Evolutionary conservation across 1,140 invertebrate species (phyloP), one percentile per base, ranked within the genome.

Genomic region (Caenorhabditis briggsae): DNA sequence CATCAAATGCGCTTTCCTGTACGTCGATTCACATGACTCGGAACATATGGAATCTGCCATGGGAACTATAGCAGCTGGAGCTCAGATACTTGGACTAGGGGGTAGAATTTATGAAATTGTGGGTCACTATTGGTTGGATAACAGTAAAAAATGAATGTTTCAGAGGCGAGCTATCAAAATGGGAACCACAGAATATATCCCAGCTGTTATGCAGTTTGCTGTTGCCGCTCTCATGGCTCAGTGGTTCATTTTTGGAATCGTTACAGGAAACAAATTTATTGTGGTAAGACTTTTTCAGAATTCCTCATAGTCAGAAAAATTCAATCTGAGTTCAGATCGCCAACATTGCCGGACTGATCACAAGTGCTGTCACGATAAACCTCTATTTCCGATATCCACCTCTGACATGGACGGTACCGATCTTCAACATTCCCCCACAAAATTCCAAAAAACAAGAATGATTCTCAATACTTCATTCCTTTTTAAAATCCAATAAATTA

Each of bases 31-130:
- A 5, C 82, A 88, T 43, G 74, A 90, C 16, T 41, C 70, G 48
- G 84, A 90, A 12, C 20, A 55, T 6, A 82, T 83, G 12, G 53
- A 87, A 20, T 89, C 92, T 43, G 41, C 88, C 5, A 92, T 92
- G 91, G 91, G 88, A 14, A 83, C 87, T 8, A 85, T 91, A n/a
- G 91, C 91, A 16, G 91, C 91, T 14, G 89, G 83, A 16, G 90
- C 90, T 18, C 91, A 92, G 85, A 91, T 92, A 55, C 65, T 90
- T 16, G 84, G 88, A 61, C 84, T 92, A n/a, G 88, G 83, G 59
- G 91, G 91, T 20, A 89, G 90, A n/a, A 55, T 92, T 56, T 92
- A 92, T 55, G 91, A 92, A 56, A 90, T 91, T 70, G 90, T 91
- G 16, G 61, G 85, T 58, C 14, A n/a, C 16, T 5, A n/a, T 0